These are phyloP conservation scores for Lampris incognitus DNA, from an alignment of 2,113 vertebrate species.

Conservation along the genomic window DNA sequence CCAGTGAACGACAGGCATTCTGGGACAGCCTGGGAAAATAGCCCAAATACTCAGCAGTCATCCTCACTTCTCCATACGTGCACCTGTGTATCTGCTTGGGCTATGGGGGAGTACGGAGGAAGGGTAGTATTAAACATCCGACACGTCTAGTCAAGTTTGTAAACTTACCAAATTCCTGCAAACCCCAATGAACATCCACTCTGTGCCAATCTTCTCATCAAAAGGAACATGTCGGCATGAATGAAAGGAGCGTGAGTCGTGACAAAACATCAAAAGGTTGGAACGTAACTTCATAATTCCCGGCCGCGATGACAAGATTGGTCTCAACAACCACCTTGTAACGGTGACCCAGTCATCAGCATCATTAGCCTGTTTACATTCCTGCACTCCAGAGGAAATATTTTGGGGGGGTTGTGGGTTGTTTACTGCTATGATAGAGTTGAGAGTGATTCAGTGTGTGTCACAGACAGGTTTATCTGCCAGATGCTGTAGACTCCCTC, in stretches of 20 bases:
- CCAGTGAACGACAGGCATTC: conserved; percentile 43
- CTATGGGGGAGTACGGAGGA: background rate
- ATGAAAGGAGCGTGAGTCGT: background rate
- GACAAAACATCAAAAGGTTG: conserved; percentile 13
- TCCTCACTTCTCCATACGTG: background rate
- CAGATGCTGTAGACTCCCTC: conserved; percentile 52
- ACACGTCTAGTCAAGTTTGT: background rate
- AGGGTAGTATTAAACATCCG: background rate
- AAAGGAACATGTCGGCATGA: background rate
- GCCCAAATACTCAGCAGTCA: conserved; percentile 1
- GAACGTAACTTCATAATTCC: background rate
- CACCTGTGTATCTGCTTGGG: conserved; percentile 15
- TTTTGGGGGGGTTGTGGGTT: conserved; percentile 31
- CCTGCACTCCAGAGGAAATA: conserved; percentile 42
- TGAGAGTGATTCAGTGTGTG: conserved; percentile 53
- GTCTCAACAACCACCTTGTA: conserved; percentile 25
- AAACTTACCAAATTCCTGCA: background rate
- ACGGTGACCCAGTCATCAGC: conserved; percentile 10
- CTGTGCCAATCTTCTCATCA: background rate
- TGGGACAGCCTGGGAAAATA: conserved; percentile 48
- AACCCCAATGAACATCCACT: background rate
- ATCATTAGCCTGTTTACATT: conserved; percentile 39
- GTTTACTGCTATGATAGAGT: conserved; percentile 58
- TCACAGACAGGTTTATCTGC: conserved; percentile 32
- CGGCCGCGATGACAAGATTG: conserved; percentile 10